Percentiles rank a stretch among this genome's conserved stretches.
These are phyloP conservation scores for Macquaria australasica DNA, from an alignment of 2,113 vertebrate species.

Conservation along the genomic window DNA sequence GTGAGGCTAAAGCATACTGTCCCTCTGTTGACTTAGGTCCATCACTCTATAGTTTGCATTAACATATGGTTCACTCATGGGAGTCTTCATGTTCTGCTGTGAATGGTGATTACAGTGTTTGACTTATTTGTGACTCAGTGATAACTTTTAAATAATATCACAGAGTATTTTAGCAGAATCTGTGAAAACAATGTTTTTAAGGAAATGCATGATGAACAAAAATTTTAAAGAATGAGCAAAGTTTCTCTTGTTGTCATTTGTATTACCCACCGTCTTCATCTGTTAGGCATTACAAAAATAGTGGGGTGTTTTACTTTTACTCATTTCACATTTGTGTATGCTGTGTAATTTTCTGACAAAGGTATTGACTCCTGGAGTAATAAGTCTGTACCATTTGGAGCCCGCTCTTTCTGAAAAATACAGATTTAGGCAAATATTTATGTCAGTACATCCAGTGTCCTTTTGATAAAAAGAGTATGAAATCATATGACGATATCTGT, in stretches of 20 bases:
- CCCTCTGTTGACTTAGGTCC: slow-evolving; percentile 26
- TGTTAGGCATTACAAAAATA: neutral
- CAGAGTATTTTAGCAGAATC: neutral
- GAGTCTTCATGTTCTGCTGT: neutral
- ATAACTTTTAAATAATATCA: neutral
- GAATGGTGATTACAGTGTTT: neutral
- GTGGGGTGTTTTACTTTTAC: neutral
- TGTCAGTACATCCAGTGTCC: neutral
- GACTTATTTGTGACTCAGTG: neutral
- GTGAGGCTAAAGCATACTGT: slow-evolving; percentile 1
- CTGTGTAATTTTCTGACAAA: neutral
- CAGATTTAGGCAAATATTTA: neutral
- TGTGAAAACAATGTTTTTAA: neutral
- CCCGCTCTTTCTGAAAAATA: neutral
- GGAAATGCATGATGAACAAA: neutral
- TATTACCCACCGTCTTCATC: neutral
- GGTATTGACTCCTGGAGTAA: neutral
- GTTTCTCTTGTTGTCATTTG: neutral
- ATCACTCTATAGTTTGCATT: slow-evolving; percentile 39
- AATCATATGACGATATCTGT: neutral
- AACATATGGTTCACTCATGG: slow-evolving; percentile 18
- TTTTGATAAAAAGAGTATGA: neutral
- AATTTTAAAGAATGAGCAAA: neutral
- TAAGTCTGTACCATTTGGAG: neutral
- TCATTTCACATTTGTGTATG: neutral